These are phyloP conservation scores for Brachionus koreanus DNA, from an alignment of 1,140 invertebrate species.

Conservation along the genomic window DNA sequence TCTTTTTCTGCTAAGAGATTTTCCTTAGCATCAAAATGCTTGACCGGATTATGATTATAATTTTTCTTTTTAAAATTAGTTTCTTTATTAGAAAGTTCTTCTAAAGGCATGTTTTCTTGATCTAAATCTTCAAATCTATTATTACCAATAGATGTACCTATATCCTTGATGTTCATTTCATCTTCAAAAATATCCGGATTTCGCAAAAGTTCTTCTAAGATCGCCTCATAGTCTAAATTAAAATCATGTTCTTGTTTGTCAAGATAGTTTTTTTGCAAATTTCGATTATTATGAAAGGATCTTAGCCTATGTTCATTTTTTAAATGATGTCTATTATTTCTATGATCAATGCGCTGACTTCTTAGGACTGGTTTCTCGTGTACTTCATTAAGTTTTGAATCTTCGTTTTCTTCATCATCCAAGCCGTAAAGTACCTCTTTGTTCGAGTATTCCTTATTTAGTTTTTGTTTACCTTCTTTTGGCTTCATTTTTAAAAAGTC, in stretches of 20 bases:
- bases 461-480: background rate
- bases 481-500: background rate
- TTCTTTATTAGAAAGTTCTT: background rate
- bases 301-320: background rate
- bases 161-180: constrained; percentile 21
- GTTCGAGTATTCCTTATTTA: constrained; percentile 1
- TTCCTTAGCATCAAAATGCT: constrained; percentile 26
- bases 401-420: background rate
- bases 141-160: constrained; percentile 21
- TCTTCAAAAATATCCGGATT: constrained; percentile 32
- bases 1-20: constrained; percentile 6
- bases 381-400: background rate
- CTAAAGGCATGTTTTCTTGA: constrained; percentile 22
- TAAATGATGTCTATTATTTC: background rate
- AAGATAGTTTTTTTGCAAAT: constrained; percentile 3
- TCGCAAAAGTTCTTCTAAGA: background rate
- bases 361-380: background rate
- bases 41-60: background rate
- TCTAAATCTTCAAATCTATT: constrained; percentile 32
- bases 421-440: background rate
- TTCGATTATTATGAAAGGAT: constrained; percentile 26
- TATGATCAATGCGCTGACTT: constrained; percentile 15
- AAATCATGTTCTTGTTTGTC: constrained; percentile 13
- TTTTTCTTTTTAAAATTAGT: constrained; percentile 16
- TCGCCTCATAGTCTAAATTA: constrained; percentile 6